Evolutionary conservation across 2,113 vertebrate genomes (phyloP).

Genomic region (Chionomys nivalis): DNA sequence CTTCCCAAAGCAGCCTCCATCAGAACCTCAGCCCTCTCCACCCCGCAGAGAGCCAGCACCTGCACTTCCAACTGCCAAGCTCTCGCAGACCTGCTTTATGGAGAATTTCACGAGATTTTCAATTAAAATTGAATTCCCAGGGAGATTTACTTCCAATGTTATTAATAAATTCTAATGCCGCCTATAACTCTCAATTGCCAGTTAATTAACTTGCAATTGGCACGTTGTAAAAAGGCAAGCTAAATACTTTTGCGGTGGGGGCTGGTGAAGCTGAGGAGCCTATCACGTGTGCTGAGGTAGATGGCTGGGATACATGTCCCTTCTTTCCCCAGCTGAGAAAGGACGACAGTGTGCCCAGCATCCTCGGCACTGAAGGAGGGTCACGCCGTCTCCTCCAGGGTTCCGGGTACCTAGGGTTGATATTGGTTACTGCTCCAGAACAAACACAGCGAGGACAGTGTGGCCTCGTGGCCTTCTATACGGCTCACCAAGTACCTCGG

Average conservation of each 20-base stretch:
- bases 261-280: slow-evolving; percentile 68
- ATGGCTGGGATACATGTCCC: fast-evolving
- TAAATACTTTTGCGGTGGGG: slow-evolving; percentile 79
- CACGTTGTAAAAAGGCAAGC: slow-evolving; percentile 85
- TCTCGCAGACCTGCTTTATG: slow-evolving; percentile 78
- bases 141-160: slow-evolving; percentile 85
- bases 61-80: background rate
- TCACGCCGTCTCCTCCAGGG: background rate
- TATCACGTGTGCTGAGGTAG: background rate
- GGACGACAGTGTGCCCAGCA: background rate
- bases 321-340: background rate
- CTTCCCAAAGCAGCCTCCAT: background rate
- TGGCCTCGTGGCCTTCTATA: background rate
- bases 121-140: slow-evolving; percentile 86
- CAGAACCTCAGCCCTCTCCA: background rate
- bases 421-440: background rate
- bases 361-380: background rate
- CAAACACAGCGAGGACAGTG: background rate
- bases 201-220: slow-evolving; percentile 86
- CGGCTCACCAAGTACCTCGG: background rate
- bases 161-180: slow-evolving; percentile 87
- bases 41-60: background rate
- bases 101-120: slow-evolving; percentile 83
- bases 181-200: slow-evolving; percentile 85
- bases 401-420: background rate